Evolutionary conservation across 2,113 vertebrate genomes (phyloP), one percentile per base, ranked within the genome.

Genomic region (Merops nubicus): DNA sequence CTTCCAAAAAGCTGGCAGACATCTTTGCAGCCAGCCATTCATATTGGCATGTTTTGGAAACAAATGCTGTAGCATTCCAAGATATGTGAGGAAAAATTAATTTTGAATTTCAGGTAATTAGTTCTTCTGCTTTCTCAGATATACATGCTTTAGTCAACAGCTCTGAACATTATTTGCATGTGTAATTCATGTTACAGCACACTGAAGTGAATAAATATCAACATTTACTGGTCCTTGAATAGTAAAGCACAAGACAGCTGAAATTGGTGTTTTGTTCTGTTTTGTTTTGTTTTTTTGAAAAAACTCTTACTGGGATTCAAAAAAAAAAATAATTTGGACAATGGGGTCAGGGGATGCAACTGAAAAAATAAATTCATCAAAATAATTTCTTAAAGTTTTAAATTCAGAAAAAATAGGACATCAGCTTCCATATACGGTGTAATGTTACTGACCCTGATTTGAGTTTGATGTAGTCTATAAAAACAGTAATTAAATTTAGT

Each of bases 401-500:
- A 90, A 91, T 92, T 88, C 56, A 85, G 74, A 33, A 93, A 85
- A 95, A 97, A 94, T 9, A 89, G 36, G 34, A 63, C 84, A 78
- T 80, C 33, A 79, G 38, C 62, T 88, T 85, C 45, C 40, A 69
- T 54, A 26, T 19, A 26, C 45, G 91, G 54, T 84, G 40, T 68
- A 95, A 95, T 93, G 38, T 80, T 92, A 97, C 65, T 88, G 65
- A 88, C 50, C 15, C 11, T 12, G 42, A 11, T 15, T n/a, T n/a
- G n/a, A 63, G 15, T 54, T 42, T 94, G 15, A 59, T 48, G n/a
- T 19, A 91, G 72, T 67, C 65, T 93, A 26, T 69, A 59, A 77
- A 79, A 94, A 17, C 7, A 76, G 5, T 62, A 80, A 64, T 48
- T 85, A 75, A 42, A 43, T 72, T 63, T 51, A 89, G 23, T 57